These are phyloP conservation scores for Cerceris rybyensis DNA, from an alignment of 2,888 invertebrate genomes.

Conservation along the genomic window DNA sequence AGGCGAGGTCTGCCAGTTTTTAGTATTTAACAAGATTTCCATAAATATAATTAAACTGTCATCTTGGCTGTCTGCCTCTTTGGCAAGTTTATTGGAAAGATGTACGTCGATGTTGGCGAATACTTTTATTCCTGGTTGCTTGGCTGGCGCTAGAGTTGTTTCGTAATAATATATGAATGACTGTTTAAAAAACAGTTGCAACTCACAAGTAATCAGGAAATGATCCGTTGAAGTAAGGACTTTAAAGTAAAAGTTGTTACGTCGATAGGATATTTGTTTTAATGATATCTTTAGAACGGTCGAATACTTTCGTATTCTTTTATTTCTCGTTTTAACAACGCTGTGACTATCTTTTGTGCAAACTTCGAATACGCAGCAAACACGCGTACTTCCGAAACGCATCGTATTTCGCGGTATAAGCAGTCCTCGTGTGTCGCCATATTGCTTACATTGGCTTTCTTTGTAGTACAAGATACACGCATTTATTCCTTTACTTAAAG, in stretches of 20 bases:
- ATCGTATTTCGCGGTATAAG: slow-evolving; percentile 57
- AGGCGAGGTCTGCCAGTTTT: slow-evolving; percentile 1
- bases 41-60: slow-evolving; percentile 38
- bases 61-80: slow-evolving; percentile 31
- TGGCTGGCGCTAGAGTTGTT: not conserved
- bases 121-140: slow-evolving; percentile 18
- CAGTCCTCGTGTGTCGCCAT: slow-evolving; percentile 36
- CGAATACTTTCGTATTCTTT: not conserved
- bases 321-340: not conserved
- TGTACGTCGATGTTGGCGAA: slow-evolving; percentile 17
- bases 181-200: not conserved
- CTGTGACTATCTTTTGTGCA: not conserved
- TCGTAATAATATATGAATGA: slow-evolving; percentile 9
- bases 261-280: not conserved
- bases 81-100: slow-evolving; percentile 23
- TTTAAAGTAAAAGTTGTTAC: too few relatives aligned
- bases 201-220: not conserved
- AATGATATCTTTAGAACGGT: not conserved
- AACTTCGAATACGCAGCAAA: slow-evolving; percentile 23
- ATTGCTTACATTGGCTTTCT: slow-evolving; percentile 25
- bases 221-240: too few relatives aligned
- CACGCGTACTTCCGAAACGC: slow-evolving; percentile 60
- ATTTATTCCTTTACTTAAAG: not conserved
- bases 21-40: slow-evolving; percentile 23
- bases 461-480: slow-evolving; percentile 9